Percentiles rank a stretch among this genome's conserved stretches.
Evolutionary conservation across 2,113 vertebrate genomes (phyloP).

Genomic region (Anoura caudifer): DNA sequence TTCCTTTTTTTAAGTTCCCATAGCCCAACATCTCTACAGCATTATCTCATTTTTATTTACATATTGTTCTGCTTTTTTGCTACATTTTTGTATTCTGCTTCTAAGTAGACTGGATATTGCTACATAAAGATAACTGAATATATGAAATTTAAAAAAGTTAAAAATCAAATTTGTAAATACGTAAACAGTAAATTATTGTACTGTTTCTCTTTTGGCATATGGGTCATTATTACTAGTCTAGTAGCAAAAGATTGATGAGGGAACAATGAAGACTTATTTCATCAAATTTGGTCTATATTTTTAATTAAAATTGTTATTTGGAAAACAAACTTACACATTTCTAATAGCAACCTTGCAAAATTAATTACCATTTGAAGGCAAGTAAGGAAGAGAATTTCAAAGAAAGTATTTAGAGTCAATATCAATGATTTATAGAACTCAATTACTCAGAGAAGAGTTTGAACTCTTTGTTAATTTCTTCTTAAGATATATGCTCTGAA

Average conservation of each 20-base stretch:
- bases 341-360: not conserved
- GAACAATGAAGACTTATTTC: not conserved
- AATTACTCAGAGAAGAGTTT: not conserved
- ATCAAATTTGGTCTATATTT: not conserved
- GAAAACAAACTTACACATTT: not conserved
- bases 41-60: not conserved
- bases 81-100: not conserved
- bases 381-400: not conserved
- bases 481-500: not conserved
- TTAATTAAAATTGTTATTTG: not conserved
- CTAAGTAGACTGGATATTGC: not conserved
- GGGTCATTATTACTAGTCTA: not conserved
- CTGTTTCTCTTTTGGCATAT: not conserved
- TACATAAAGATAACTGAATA: not conserved
- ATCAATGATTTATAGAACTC: not conserved
- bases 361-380: not conserved
- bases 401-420: not conserved
- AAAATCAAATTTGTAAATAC: not conserved
- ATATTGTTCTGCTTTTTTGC: not conserved
- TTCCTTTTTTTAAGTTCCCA: not conserved
- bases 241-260: not conserved
- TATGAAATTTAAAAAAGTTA: not conserved
- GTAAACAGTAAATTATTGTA: not conserved
- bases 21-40: rapidly evolving
- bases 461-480: not conserved